Evolutionary conservation across 2,888 invertebrate species (phyloP).

Genomic region (Loripinus fragilis): DNA sequence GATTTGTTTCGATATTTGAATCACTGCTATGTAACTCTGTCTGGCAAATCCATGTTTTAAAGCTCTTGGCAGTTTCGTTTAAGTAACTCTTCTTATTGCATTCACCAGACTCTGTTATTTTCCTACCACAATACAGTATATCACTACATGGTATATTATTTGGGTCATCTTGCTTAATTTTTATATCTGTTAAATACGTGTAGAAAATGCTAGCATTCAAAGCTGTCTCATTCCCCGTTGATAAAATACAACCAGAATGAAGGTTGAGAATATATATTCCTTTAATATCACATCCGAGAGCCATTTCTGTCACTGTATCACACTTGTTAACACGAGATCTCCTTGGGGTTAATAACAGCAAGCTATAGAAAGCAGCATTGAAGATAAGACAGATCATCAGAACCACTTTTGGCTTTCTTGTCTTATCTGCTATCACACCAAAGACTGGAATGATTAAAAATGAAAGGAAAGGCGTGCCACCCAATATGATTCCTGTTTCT

Average conservation of each 20-base stretch:
- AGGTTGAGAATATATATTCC: background rate
- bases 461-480: slow-evolving; percentile 91
- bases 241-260: background rate
- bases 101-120: background rate
- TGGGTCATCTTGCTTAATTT: too few species aligned
- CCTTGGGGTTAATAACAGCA: slow-evolving; percentile 86
- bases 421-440: slow-evolving; percentile 91
- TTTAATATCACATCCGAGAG: background rate
- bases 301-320: background rate
- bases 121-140: background rate
- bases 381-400: slow-evolving; percentile 91
- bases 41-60: background rate
- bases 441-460: slow-evolving; percentile 91
- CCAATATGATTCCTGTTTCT: slow-evolving; percentile 91
- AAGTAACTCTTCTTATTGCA: background rate
- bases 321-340: background rate
- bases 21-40: background rate
- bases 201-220: background rate
- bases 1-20: background rate
- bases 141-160: too few species aligned
- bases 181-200: too few species aligned
- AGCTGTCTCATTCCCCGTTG: background rate
- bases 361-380: slow-evolving; percentile 91
- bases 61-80: background rate
- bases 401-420: slow-evolving; percentile 91